Percentiles rank a stretch among this genome's conserved stretches.
Evolutionary conservation across 2,888 invertebrate genomes (phyloP).

Genomic region (Limnephilus marmoratus): DNA sequence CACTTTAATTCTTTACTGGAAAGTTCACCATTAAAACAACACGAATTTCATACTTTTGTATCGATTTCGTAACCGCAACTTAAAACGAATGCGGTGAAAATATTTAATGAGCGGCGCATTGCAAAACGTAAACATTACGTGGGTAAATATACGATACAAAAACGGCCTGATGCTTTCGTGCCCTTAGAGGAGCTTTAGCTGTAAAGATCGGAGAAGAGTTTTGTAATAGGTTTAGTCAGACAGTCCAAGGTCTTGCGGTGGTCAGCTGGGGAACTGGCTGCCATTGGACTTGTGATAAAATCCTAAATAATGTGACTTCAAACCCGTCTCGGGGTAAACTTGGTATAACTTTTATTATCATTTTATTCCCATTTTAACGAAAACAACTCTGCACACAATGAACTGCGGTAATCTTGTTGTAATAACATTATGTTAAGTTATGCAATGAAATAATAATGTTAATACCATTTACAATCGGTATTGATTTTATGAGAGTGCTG

Average conservation of each 20-base stretch:
- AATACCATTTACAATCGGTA: not conserved
- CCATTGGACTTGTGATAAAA: not conserved
- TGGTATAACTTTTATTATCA: not conserved
- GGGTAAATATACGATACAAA: not conserved
- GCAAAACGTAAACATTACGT: not conserved
- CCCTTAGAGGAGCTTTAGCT: not conserved
- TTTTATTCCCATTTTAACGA: not conserved
- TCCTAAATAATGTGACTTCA: constrained; percentile 9
- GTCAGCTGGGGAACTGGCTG: constrained; percentile 9
- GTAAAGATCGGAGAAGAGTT: constrained; percentile 1
- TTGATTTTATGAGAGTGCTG: not conserved
- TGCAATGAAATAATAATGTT: not conserved
- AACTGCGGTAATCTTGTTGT: not conserved
- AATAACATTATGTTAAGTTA: not conserved
- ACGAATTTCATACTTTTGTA: not conserved
- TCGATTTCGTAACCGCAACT: constrained; percentile 2
- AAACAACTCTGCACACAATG: not conserved
- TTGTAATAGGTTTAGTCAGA: constrained; percentile 17
- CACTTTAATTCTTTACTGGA: not conserved
- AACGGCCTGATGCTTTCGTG: not conserved
- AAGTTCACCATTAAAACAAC: not conserved
- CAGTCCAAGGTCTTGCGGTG: constrained; percentile 32
- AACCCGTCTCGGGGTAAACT: not conserved
- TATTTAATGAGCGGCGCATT: not conserved
- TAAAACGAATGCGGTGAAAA: not conserved